Percentiles rank a stretch among this genome's conserved stretches.
Conservation (phyloP, 1,140 invertebrate species). For the Brachystomella parvula region DNA sequence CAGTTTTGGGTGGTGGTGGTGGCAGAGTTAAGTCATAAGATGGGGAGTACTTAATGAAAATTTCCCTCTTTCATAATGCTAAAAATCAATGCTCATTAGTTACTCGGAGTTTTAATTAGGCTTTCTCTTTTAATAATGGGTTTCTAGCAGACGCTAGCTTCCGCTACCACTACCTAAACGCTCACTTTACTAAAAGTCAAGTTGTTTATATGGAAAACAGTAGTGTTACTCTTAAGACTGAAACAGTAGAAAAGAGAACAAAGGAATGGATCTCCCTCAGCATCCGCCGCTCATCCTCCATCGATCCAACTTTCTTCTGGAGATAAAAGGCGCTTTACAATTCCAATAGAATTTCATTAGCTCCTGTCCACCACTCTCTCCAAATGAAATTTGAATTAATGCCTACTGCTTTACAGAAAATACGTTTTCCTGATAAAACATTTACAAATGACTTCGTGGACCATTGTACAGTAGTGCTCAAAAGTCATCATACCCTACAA, state of each 20-base stretch:
- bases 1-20: too few species aligned
- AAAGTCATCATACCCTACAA: too few species aligned
- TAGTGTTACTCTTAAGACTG: too few species aligned
- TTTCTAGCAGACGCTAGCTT: too few species aligned
- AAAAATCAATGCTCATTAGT: constrained; percentile 27
- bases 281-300: neutral
- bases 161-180: too few species aligned
- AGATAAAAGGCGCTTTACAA: neutral
- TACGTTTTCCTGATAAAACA: neutral
- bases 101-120: constrained; percentile 11
- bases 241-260: neutral
- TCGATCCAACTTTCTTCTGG: neutral
- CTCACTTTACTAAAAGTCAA: too few species aligned
- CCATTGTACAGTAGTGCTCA: too few species aligned
- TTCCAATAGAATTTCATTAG: neutral
- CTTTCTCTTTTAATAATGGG: neutral
- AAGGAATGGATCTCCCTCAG: too few species aligned
- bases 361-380: neutral
- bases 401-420: neutral
- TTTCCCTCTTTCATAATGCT: constrained; percentile 3
- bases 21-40: too few species aligned
- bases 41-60: neutral
- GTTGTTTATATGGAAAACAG: too few species aligned
- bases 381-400: neutral
- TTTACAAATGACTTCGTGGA: too few species aligned